A percentile compares a stretch with the other conserved stretches of the same genome.
These are phyloP conservation scores for Paedocypris sp. DNA, from an alignment of 2,113 vertebrate species.

Conservation along the genomic window DNA sequence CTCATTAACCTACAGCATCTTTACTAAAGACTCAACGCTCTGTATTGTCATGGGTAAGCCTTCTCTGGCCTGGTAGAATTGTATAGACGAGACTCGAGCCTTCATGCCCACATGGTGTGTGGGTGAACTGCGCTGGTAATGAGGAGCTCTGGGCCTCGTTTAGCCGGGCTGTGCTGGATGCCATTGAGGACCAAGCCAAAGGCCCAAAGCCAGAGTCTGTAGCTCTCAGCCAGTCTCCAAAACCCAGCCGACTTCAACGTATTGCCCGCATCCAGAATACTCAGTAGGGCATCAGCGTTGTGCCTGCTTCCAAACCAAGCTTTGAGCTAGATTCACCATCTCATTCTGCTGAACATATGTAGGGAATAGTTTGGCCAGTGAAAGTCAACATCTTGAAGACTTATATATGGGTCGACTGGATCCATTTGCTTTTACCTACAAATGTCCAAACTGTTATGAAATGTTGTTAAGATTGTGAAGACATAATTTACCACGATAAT, in stretches of 20 bases:
- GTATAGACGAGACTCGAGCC: background rate
- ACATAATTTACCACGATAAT: too few species aligned
- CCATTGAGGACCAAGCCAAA: slow-evolving; percentile 11
- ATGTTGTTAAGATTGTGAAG: too few species aligned
- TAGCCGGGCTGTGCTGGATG: background rate
- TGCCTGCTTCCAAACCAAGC: background rate
- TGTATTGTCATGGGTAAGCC: background rate
- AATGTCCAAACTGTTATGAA: too few species aligned
- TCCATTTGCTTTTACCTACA: too few species aligned
- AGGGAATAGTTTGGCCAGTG: too few species aligned
- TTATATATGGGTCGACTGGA: too few species aligned
- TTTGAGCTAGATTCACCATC: background rate
- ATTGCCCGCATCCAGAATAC: slow-evolving; percentile 17
- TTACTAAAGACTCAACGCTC: slow-evolving; percentile 20
- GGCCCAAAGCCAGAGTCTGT: slow-evolving; percentile 12
- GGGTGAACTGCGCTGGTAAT: slow-evolving; percentile 23
- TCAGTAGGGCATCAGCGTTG: slow-evolving; percentile 11
- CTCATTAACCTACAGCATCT: slow-evolving; percentile 28
- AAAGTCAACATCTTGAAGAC: too few species aligned
- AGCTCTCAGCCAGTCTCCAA: slow-evolving; percentile 16
- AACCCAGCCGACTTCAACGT: slow-evolving; percentile 8
- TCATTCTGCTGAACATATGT: background rate
- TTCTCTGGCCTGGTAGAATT: slow-evolving; percentile 9
- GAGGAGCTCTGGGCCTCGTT: slow-evolving; percentile 34
- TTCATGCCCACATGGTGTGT: background rate